Percentiles rank a stretch among this genome's conserved stretches.
These are phyloP conservation scores for Tichodroma muraria DNA, from an alignment of 2,113 vertebrate species.

Conservation along the genomic window DNA sequence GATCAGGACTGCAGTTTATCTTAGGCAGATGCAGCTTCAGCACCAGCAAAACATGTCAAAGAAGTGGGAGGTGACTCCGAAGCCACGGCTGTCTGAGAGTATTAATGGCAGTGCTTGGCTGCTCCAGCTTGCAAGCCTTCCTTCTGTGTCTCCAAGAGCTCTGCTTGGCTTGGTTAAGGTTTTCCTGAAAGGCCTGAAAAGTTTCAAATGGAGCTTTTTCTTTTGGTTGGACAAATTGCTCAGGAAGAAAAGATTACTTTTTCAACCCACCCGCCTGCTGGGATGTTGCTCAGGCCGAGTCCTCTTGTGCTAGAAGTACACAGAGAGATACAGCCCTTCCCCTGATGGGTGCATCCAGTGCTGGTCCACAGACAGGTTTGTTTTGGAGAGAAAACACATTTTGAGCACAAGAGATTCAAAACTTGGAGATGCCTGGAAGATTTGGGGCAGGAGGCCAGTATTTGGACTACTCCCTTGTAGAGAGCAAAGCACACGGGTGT, in stretches of 20 bases:
- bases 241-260: neutral
- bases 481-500: neutral
- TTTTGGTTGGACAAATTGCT: neutral
- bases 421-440: neutral
- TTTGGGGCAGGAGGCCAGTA: neutral
- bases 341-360: neutral
- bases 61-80: neutral
- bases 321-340: neutral
- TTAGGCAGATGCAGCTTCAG: neutral
- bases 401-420: neutral
- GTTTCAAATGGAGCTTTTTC: neutral
- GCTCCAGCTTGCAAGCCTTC: neutral
- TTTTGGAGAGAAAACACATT: neutral
- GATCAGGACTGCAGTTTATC: neutral
- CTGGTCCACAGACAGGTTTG: neutral
- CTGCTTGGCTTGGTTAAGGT: rapidly evolving
- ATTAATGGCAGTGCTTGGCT: neutral
- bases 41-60: neutral
- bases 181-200: neutral
- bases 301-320: neutral
- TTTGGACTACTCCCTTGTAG: neutral
- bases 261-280: rapidly evolving
- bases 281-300: neutral
- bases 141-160: neutral
- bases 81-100: neutral